Conservation (phyloP, 2,113 vertebrate genomes). For the Rhynchopsitta pachyrhyncha region DNA sequence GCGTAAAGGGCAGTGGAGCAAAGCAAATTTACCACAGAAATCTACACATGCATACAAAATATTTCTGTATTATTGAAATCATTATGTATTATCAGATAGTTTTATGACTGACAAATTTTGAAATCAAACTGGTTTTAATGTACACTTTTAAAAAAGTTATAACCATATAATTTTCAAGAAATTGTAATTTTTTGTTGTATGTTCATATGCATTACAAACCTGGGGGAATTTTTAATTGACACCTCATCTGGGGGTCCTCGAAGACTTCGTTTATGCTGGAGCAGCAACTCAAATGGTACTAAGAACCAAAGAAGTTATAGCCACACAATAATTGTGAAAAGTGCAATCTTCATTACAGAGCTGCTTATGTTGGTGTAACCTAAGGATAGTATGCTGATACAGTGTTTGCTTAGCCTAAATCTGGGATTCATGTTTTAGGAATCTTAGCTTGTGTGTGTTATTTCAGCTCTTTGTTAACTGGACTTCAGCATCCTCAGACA, state of each 20-base stretch:
- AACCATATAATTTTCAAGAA: neutral
- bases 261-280: neutral
- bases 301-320: neutral
- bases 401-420: neutral
- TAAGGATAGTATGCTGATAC: neutral
- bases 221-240: neutral
- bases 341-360: neutral
- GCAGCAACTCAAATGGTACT: neutral
- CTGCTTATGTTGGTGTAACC: neutral
- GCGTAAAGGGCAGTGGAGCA: neutral
- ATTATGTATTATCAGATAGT: neutral
- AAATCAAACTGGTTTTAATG: neutral
- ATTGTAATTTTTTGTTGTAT: neutral
- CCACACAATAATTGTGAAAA: neutral
- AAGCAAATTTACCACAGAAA: neutral
- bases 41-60: neutral
- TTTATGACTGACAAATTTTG: neutral
- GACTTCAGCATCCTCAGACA: neutral
- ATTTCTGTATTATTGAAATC: neutral
- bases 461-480: neutral
- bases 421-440: neutral
- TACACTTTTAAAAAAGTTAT: neutral
- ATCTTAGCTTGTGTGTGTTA: neutral
- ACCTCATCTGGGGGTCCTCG: neutral
- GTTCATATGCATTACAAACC: neutral